Evolutionary conservation across 2,888 invertebrate genomes (phyloP).

Genomic region (Osmoderma eremita): DNA sequence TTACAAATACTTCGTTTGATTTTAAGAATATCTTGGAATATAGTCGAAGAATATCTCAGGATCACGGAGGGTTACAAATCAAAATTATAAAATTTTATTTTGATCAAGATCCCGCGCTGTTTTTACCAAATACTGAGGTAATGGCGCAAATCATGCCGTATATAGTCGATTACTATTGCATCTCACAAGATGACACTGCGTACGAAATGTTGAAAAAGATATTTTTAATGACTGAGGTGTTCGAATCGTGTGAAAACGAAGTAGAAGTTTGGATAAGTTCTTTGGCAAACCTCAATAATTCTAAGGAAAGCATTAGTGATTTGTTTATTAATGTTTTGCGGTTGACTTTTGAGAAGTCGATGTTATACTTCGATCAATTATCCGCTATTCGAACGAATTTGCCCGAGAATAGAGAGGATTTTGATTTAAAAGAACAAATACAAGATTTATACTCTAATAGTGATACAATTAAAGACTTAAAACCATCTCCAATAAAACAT

Average conservation of each 20-base stretch:
- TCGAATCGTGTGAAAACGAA: slow-evolving; percentile 73
- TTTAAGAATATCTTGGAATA: slow-evolving; percentile 26
- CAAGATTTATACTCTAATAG: neutral
- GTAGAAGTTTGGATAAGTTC: slow-evolving; percentile 71
- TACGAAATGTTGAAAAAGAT: slow-evolving; percentile 64
- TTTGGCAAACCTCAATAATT: slow-evolving; percentile 53
- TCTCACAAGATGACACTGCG: slow-evolving; percentile 57
- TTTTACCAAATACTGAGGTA: slow-evolving; percentile 54
- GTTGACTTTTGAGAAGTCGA: slow-evolving; percentile 49
- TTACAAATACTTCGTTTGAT: slow-evolving; percentile 39
- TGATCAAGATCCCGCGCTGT: slow-evolving; percentile 57
- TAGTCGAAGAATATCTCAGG: neutral
- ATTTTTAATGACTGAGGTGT: slow-evolving; percentile 72
- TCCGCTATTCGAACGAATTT: slow-evolving; percentile 39
- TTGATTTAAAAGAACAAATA: slow-evolving; percentile 14
- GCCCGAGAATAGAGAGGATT: neutral
- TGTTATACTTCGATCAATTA: slow-evolving; percentile 50
- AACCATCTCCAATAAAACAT: slow-evolving; percentile 44
- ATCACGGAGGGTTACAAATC: slow-evolving; percentile 55
- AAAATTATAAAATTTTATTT: slow-evolving; percentile 63
- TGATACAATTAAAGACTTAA: slow-evolving; percentile 49
- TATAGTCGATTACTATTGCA: slow-evolving; percentile 63
- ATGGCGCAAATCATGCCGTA: slow-evolving; percentile 52
- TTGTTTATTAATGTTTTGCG: slow-evolving; percentile 54
- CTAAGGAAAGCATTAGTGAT: slow-evolving; percentile 52